Evolutionary conservation across 2,888 invertebrate species (phyloP), one percentile per base, ranked within the genome.

Genomic region (Amphipyra berbera): DNA sequence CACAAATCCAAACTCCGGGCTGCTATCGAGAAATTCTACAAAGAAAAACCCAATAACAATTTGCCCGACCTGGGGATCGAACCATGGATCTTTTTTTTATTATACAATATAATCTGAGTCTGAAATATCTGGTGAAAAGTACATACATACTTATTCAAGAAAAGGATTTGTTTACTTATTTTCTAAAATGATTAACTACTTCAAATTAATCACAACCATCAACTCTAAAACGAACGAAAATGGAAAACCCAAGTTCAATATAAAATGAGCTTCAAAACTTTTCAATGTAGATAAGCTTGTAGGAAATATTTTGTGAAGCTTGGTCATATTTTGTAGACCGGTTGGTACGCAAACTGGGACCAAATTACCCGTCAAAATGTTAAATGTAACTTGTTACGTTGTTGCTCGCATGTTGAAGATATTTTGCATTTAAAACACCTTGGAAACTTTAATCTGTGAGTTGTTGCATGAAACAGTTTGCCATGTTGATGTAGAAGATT

Each of bases 311-410:
- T 21, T 40, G 33, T 46, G 47, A 48, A 65, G 52, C 53, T 49
- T 68, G 71, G 83, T 72, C 83, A 81, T 87, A 84, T 83, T 82
- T 84, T 85, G 78, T 83, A 68, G 80, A 83, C 77, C 76, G 66
- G 30, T 30, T 30, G 76, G 77, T 82, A 81, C 81, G 82, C 84
- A 7, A 83, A 82, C 81, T 82, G 74, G 73, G 84, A 88, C 88
- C 87, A 91, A 90, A 91, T 91, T 90, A 86, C 87, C 88, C 89
- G 87, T 89, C 91, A 90, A 89, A 90, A 89, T 90, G 89, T 82
- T 90, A 81, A 88, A 91, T 88, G 86, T 85, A 73, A 82, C 81
- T 85, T 83, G 81, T 81, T 81, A 79, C 56, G 68, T 61, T 71
- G 57, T 61, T 54, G 15, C 53, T 42, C 49, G 62, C 38, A 68